Base-by-base conservation (phyloP, 2,113 vertebrate genomes). In the Triplophysa rosa region DNA sequence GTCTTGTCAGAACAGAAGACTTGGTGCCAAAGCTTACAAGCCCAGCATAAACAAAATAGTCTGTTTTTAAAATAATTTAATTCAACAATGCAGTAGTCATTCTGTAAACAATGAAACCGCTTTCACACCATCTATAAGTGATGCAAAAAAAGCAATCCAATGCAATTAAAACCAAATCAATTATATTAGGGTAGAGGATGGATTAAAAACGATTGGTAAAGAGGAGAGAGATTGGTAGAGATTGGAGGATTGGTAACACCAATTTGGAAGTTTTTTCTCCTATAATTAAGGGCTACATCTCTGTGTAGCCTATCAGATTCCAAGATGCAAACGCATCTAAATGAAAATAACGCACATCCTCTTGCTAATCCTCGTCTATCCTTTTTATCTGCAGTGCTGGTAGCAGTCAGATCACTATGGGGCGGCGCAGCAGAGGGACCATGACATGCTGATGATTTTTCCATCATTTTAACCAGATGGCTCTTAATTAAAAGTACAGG, bases 301-400 rank as follows among this genome's bases (percentile, higher is more conserved):
- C 87, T 88, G 82, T 79, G 70, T 88, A 90, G 89, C 85, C 90
- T 88, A 89, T 89, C 85, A 21, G 58, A 91, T 92, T 93, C 89
- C 86, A 89, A 94, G 91, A 94, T 94, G 92, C 92, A 94, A 95
- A 95, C 94, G 95, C 94, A 88, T 93, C 91, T 91, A 93, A 93
- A 94, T 93, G 92, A 95, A 95, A 90, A 93, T 91, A 94, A 92
- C 92, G 89, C 87, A 91, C 94, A 93, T 93, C 90, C 91, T 90
- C 91, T 90, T 90, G 71, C 88, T 94, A 98, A 98, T 98, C 97
- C 96, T 88, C 84, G 90, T 90, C 94, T 94, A 95, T 95, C 94
- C 90, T 87, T 95, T 94, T 98, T 96, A 99, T 97, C 95, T 92
- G 89, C 86, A 23, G 93, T 92, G 93, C 90, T 93, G 90, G 85